A percentile compares a stretch with the other conserved stretches of the same genome.
phyloP scores from a whole-genome alignment of 1,140 invertebrate species.

The Nebria ingens region DNA sequence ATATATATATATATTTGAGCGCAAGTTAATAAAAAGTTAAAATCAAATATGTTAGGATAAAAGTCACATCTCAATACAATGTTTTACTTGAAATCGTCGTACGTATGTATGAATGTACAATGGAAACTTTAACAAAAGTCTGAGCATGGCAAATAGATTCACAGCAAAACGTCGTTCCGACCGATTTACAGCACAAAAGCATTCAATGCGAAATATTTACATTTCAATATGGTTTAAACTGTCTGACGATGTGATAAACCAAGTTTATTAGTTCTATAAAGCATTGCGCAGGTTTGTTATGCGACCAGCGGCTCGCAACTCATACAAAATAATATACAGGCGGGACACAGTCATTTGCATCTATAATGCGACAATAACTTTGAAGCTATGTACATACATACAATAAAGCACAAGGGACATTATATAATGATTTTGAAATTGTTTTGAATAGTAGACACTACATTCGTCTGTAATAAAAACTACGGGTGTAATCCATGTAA shows the following conservation, averaged over 20 bases:
- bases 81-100: too few species aligned
- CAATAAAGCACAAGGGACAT: neutral
- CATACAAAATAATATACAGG: neutral
- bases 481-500: neutral
- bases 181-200: conserved; percentile 1
- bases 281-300: neutral
- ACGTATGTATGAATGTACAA: too few species aligned
- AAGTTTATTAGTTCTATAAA: neutral
- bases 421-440: too few species aligned
- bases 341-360: neutral
- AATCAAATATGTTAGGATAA: too few species aligned
- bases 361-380: too few species aligned
- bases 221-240: conserved; percentile 4
- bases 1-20: too few species aligned
- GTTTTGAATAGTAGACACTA: neutral
- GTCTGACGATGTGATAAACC: neutral
- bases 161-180: neutral
- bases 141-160: neutral
- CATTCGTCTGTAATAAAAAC: neutral
- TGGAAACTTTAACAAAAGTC: neutral
- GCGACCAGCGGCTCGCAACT: neutral
- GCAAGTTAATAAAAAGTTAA: too few species aligned
- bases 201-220: neutral
- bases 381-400: neutral
- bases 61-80: too few species aligned